phyloP scores from a whole-genome alignment of 2,113 vertebrate species.

The Nesoenas mayeri region DNA sequence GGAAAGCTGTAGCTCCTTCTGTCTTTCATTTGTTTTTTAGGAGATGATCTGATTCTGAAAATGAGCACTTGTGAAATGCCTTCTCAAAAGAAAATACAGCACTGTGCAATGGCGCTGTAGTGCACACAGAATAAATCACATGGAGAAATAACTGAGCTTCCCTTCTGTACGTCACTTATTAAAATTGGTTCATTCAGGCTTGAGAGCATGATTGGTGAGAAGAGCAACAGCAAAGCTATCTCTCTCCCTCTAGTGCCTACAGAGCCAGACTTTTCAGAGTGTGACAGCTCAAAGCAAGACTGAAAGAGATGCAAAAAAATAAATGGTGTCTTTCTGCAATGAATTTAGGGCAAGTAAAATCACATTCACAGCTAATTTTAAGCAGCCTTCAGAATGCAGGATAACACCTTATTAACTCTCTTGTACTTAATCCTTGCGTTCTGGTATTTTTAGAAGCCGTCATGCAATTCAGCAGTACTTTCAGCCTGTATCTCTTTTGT shows the following conservation, averaged over 20 bases:
- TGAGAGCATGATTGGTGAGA: neutral
- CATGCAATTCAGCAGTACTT: slow-evolving; percentile 28
- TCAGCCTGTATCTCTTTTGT: neutral
- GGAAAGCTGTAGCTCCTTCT: neutral
- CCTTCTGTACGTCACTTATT: neutral
- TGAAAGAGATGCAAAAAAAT: neutral
- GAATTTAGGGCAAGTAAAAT: slow-evolving; percentile 46
- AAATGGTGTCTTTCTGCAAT: neutral
- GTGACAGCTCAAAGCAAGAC: neutral
- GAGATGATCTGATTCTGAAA: neutral
- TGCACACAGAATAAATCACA: neutral
- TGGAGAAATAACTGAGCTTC: neutral
- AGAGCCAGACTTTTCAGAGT: neutral
- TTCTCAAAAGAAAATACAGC: neutral
- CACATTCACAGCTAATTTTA: slow-evolving; percentile 43
- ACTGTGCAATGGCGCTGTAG: rapidly evolving
- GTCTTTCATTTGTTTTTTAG: neutral
- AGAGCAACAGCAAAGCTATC: neutral
- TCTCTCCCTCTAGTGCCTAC: neutral
- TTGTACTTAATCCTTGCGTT: slow-evolving; percentile 31
- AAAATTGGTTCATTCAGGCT: slow-evolving; percentile 6
- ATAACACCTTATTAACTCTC: slow-evolving; percentile 30
- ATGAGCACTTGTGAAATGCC: neutral
- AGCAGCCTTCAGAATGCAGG: slow-evolving; percentile 34
- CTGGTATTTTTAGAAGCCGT: slow-evolving; percentile 50